These are phyloP conservation scores for Andrena trimmerana DNA, from an alignment of 2,888 invertebrate species.

Conservation along the genomic window DNA sequence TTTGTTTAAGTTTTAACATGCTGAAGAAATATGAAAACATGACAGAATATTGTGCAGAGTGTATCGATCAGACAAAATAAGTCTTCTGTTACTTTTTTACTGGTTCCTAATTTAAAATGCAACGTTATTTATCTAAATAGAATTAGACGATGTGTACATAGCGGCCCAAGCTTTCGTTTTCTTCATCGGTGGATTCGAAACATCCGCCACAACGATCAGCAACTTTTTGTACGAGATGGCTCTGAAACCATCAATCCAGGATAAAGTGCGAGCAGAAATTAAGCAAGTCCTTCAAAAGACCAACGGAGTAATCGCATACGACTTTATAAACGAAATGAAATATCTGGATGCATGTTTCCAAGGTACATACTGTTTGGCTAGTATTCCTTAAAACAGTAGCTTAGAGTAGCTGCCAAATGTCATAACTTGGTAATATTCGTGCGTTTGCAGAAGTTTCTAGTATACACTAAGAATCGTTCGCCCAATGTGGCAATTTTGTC, in stretches of 20 bases:
- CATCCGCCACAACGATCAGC: slow-evolving; percentile 70
- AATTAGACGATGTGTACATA: slow-evolving; percentile 70
- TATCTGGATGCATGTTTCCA: slow-evolving; percentile 83
- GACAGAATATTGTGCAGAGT: neutral
- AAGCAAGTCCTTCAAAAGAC: slow-evolving; percentile 47
- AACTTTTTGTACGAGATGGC: slow-evolving; percentile 71
- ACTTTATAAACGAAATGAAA: slow-evolving; percentile 82
- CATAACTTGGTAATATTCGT: too few species aligned
- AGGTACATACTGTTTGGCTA: slow-evolving; percentile 70
- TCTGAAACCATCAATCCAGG: slow-evolving; percentile 63
- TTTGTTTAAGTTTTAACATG: too few species aligned
- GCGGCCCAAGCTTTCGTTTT: slow-evolving; percentile 75
- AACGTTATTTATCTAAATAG: slow-evolving; percentile 38
- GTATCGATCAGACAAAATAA: too few species aligned
- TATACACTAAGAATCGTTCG: too few species aligned
- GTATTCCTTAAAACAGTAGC: neutral
- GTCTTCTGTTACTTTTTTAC: too few species aligned
- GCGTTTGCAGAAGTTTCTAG: too few species aligned
- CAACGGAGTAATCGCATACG: slow-evolving; percentile 82
- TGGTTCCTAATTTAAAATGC: neutral
- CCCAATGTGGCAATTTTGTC: too few species aligned
- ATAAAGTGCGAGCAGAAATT: slow-evolving; percentile 69
- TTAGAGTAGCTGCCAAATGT: neutral
- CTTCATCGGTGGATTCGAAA: slow-evolving; percentile 78
- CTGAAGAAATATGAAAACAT: neutral